phyloP scores from a whole-genome alignment of 2,113 vertebrate genomes.

The Pterocles gutturalis region DNA sequence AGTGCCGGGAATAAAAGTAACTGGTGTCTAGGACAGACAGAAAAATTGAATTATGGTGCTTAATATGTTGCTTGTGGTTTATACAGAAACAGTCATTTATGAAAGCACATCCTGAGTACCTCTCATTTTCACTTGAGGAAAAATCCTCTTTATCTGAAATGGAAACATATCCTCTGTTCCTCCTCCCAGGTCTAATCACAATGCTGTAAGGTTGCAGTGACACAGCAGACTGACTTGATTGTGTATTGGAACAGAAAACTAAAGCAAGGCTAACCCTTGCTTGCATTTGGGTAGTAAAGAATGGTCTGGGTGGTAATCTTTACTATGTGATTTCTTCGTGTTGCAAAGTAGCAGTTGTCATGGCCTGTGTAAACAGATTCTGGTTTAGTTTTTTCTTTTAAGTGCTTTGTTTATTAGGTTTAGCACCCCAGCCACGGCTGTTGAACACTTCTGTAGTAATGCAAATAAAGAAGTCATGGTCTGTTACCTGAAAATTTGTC shows the following conservation, averaged over 20 bases:
- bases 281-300: neutral
- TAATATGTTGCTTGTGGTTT: slow-evolving; percentile 36
- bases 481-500: neutral
- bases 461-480: neutral
- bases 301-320: neutral
- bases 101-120: neutral
- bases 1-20: neutral
- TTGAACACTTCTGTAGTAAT: neutral
- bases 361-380: neutral
- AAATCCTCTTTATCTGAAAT: neutral
- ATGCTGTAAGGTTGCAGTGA: accelerated
- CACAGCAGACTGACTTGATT: neutral
- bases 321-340: neutral
- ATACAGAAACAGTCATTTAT: slow-evolving; percentile 1
- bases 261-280: neutral
- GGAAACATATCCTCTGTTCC: neutral
- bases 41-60: slow-evolving; percentile 41
- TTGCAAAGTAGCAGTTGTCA: neutral
- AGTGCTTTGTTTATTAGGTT: neutral
- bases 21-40: slow-evolving; percentile 34
- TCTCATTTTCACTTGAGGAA: neutral
- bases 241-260: neutral
- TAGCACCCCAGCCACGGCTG: neutral
- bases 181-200: neutral
- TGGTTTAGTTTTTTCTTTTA: neutral